Percentiles rank a stretch among this genome's conserved stretches.
Evolutionary conservation across 2,113 vertebrate genomes (phyloP).

Genomic region (Sebastes schlegelii): DNA sequence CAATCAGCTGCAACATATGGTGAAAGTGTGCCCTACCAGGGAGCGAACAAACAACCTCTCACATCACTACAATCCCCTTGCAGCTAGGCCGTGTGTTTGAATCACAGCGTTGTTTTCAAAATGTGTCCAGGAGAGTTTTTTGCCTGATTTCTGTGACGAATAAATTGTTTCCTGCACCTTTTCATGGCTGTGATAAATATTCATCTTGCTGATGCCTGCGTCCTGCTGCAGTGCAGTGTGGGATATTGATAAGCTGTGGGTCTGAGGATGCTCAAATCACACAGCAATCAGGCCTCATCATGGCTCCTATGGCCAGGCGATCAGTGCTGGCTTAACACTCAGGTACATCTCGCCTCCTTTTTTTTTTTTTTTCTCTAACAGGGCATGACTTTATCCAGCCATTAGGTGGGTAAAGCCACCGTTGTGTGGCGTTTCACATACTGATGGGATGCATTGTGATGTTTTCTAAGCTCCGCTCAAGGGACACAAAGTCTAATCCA

Average conservation of each 20-base stretch:
- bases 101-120: slow-evolving; percentile 38
- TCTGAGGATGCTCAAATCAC: slow-evolving; percentile 65
- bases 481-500: slow-evolving; percentile 49
- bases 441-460: slow-evolving; percentile 46
- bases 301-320: slow-evolving; percentile 22
- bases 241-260: slow-evolving; percentile 67
- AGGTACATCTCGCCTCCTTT: slow-evolving; percentile 30
- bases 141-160: slow-evolving; percentile 39
- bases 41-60: neutral
- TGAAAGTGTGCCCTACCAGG: slow-evolving; percentile 2
- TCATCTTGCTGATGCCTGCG: slow-evolving; percentile 31
- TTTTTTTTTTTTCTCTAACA: neutral
- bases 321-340: slow-evolving; percentile 34
- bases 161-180: slow-evolving; percentile 38
- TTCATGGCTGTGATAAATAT: slow-evolving; percentile 65
- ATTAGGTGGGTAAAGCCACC: slow-evolving; percentile 5
- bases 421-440: slow-evolving; percentile 12
- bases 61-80: neutral
- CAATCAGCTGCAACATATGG: slow-evolving; percentile 17
- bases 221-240: slow-evolving; percentile 52
- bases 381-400: slow-evolving; percentile 2
- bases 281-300: slow-evolving; percentile 73
- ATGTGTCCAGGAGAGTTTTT: slow-evolving; percentile 21
- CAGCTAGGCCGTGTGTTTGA: neutral
- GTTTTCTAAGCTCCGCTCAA: slow-evolving; percentile 49